These are phyloP conservation scores for Morus bassanus DNA, from an alignment of 2,797 vertebrate species.

Conservation along the genomic window DNA sequence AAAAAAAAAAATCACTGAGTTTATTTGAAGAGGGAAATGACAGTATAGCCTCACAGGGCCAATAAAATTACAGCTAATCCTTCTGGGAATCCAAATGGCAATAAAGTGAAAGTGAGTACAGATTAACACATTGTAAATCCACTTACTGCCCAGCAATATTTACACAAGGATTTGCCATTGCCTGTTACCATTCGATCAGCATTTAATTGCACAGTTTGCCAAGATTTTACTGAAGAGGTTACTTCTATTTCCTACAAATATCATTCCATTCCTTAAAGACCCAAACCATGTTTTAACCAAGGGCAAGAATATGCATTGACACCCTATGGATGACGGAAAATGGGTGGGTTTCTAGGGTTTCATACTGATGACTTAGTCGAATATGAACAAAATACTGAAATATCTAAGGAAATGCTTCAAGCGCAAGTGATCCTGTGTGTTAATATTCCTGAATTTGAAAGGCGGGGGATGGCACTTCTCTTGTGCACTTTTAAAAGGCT, in stretches of 20 bases:
- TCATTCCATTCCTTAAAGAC: constrained; percentile 67
- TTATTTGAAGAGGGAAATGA: constrained; percentile 83
- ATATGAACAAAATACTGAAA: constrained; percentile 14
- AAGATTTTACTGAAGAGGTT: constrained; percentile 70
- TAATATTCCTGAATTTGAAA: constrained; percentile 46
- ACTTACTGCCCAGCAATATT: constrained; percentile 82
- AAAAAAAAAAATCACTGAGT: not conserved
- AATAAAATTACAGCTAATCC: constrained; percentile 91
- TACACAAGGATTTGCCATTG: constrained; percentile 80
- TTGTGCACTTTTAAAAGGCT: constrained; percentile 36
- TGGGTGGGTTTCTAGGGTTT: constrained; percentile 7
- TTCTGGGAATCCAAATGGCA: constrained; percentile 89
- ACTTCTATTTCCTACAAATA: constrained; percentile 70
- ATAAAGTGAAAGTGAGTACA: constrained; percentile 89
- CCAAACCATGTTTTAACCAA: constrained; percentile 62
- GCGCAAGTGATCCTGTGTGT: not conserved
- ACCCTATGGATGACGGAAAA: constrained; percentile 30
- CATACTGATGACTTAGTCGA: not conserved
- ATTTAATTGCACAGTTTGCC: constrained; percentile 79
- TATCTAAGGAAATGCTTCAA: constrained; percentile 13
- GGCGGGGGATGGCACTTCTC: not conserved
- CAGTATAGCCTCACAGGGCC: constrained; percentile 86
- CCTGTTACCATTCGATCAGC: constrained; percentile 82
- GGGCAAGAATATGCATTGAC: constrained; percentile 22
- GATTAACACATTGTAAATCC: constrained; percentile 86